Percentiles rank a stretch among this genome's conserved stretches.
Evolutionary conservation across 1,140 invertebrate species (phyloP).

Genomic region (Tribolium castaneum): DNA sequence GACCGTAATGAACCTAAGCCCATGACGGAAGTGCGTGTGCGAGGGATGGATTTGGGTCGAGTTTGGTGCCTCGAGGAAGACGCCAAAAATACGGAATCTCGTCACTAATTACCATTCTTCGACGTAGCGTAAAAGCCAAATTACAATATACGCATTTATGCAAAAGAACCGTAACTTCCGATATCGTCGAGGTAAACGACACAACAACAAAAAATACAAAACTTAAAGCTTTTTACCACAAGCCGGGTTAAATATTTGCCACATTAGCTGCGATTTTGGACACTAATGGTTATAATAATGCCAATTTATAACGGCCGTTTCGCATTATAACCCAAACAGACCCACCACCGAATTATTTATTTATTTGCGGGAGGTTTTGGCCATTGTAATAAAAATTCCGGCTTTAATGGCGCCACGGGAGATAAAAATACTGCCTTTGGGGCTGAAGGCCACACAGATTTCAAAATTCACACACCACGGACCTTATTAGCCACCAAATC

Average conservation of each 20-base stretch:
- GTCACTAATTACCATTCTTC: not conserved
- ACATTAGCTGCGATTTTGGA: not conserved
- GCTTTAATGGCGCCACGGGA: not conserved
- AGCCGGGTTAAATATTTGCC: not conserved
- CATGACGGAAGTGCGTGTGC: conserved; percentile 28
- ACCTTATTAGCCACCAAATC: too few relatives aligned
- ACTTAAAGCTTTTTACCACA: not conserved
- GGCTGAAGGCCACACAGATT: too few relatives aligned
- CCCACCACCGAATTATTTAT: not conserved
- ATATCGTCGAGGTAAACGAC: conserved; percentile 13
- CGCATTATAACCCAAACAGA: conserved; percentile 10
- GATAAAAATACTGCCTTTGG: too few relatives aligned
- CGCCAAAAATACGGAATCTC: not conserved
- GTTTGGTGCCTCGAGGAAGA: not conserved
- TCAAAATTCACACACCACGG: too few relatives aligned
- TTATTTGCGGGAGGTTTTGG: not conserved
- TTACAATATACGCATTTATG: not conserved
- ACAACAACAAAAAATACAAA: not conserved
- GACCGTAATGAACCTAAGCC: conserved; percentile 26
- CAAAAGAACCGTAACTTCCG: conserved; percentile 8
- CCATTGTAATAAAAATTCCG: not conserved
- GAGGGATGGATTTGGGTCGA: conserved; percentile 17
- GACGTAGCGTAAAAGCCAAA: not conserved
- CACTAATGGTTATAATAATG: conserved; percentile 7
- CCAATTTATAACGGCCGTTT: conserved; percentile 1